phyloP scores from a whole-genome alignment of 2,797 vertebrate genomes.

The Microctenopoma lineatum region DNA sequence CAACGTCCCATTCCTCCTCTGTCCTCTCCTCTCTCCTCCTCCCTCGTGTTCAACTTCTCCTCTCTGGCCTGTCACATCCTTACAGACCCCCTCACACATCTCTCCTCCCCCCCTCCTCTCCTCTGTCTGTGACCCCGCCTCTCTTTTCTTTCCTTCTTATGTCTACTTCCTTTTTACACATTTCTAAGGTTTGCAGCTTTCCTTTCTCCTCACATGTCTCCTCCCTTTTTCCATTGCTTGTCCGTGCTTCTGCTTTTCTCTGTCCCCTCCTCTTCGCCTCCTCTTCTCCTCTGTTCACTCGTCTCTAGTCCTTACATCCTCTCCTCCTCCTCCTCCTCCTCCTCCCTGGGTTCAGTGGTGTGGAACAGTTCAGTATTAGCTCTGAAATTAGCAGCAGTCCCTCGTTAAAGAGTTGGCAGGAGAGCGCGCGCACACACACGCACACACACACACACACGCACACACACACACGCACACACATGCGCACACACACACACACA shows the following conservation, averaged over 20 bases:
- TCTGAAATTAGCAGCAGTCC: constrained; percentile 97
- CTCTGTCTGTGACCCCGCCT: no score
- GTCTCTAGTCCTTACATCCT: constrained; percentile 63
- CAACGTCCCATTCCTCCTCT: neutral
- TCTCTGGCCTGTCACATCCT: neutral
- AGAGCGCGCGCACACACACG: constrained; percentile 38
- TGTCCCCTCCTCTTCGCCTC: constrained; percentile 27
- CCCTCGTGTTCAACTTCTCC: constrained; percentile 55
- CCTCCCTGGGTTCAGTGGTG: constrained; percentile 87
- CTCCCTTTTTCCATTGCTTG: neutral
- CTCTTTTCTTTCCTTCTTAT: neutral
- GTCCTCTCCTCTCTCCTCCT: constrained; percentile 7
- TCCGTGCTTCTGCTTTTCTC: constrained; percentile 65
- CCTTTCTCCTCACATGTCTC: neutral
- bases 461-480: constrained; percentile 32
- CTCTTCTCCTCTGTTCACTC: constrained; percentile 51
- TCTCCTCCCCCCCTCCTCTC: no score
- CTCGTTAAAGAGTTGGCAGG: constrained; percentile 93
- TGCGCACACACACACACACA: constrained; percentile 6
- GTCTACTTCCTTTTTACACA: no score
- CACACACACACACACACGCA: constrained; percentile 66
- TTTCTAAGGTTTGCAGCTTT: no score
- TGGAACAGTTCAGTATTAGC: constrained; percentile 96
- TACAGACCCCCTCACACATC: no score
- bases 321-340: constrained; percentile 66